Evolutionary conservation across 2,888 invertebrate genomes (phyloP), one percentile per base, ranked within the genome.

Genomic region (Drosophila nigricruria): DNA sequence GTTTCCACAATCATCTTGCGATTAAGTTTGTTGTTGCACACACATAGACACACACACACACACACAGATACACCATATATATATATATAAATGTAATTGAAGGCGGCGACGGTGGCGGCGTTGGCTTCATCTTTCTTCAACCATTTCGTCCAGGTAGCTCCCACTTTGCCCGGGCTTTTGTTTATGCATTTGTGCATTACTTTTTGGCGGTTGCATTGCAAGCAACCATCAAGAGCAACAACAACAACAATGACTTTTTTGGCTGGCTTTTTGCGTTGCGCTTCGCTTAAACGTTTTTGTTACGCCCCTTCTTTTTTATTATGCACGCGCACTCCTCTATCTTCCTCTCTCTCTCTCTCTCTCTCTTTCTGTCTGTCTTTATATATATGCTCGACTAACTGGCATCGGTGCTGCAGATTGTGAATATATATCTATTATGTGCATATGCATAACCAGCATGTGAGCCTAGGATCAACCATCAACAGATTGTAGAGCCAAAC

Each of bases 271-370:
- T 30, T 56, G 59, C 60, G 60, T 25, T 23, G 63, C 64, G 73
- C 73, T 74, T 71, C 42, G 73, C 73, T 65, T 57, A 40, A 73
- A 38, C 42, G 40, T 62, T 67, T 67, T 59, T 59, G 27, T 34
- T 53, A n/a, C 50, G 50, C 20, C 23, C 14, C 49, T 38, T 34
- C 34, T 42, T 47, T 63, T 42, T 79, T 3, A n/a, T 30, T 5
- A 30, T 49, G 65, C 70, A 65, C 78, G 56, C 67, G 34, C 30
- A 25, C 59, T 60, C 62, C 49, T 23, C 64, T 32, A 40, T 59
- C 60, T 52, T 32, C 34, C 20, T 16, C 10, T 1, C n/a, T 25
- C 23, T 52, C 6, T 23, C 9, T 52, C 2, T 36, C 14, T 25
- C 3, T 36, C 3, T 52, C 20, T 54, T n/a, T n/a, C n/a, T n/a